Base-by-base conservation (phyloP, 2,797 vertebrate genomes). In the Gadopsis bispinosus region DNA sequence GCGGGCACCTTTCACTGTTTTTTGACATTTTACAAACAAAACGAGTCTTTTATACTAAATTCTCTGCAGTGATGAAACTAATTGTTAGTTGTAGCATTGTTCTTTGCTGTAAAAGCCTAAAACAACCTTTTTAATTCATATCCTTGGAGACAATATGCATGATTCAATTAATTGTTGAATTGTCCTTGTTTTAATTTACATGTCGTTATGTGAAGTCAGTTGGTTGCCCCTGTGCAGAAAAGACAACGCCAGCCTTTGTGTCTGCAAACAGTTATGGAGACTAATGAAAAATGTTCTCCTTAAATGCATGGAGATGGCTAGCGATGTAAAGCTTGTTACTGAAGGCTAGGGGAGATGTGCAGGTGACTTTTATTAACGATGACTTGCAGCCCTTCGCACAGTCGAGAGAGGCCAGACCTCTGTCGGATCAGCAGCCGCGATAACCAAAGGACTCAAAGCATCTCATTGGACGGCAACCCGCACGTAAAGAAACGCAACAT, bases 371-470 rank as follows among this genome's bases (percentile, higher is more conserved):
- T 91, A 84, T 81, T 87, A 83, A 88, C 67, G 70, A 63, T 83
- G 80, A 77, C 77, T 69, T 56, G 29, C 58, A 76, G 74, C 79
- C 77, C 81, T 88, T 94, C 84, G 93, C 93, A 94, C 91, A 89
- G 80, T 51, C 47, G 64, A 66, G 71, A 81, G 85, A 90, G 87
- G 90, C 88, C 87, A 88, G 80, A 75, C 82, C 79, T 73, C 85
- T 89, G 87, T 89, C 81, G 88, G 88, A 92, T 90, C 73, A 61
- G 67, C 79, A 72, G 77, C 67, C 69, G 19, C 26, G 82, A 92
- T 88, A 92, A 85, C 80, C 71, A 77, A 61, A 56, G 54, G 51
- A 84, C 80, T 82, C 56, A 53, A 76, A 75, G 59, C 61, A 51
- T 54, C 37, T 74, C 55, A 75, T 22, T 75, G 82, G 80, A 79